Conservation (phyloP, 2,113 vertebrate species). For the human (Homo sapiens) region GRCh38 chr13:47136001-47136500, state of each 20-base stretch:
- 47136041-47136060: neutral
- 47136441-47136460: constrained; percentile 50
- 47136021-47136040: neutral
- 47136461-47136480: neutral
- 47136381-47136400: constrained; percentile 64
- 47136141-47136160: constrained; percentile 54
- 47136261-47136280: constrained; percentile 52
- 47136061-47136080: neutral
- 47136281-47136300: constrained; percentile 25
- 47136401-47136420: constrained; percentile 58
- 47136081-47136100: neutral
- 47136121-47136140: neutral
- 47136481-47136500: constrained; percentile 60
- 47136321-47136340: constrained; percentile 53
- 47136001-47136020: neutral
- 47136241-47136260: neutral
- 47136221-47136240: constrained; percentile 5
- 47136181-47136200: constrained; percentile 34
- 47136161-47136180: constrained; percentile 37
- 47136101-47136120: neutral
- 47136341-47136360: constrained; percentile 33
- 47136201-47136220: neutral
- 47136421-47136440: constrained; percentile 56
- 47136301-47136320: constrained; percentile 42
- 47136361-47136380: constrained; percentile 31